Evolutionary conservation across 2,888 invertebrate genomes (phyloP).

Genomic region (Priocnemis perturbator): DNA sequence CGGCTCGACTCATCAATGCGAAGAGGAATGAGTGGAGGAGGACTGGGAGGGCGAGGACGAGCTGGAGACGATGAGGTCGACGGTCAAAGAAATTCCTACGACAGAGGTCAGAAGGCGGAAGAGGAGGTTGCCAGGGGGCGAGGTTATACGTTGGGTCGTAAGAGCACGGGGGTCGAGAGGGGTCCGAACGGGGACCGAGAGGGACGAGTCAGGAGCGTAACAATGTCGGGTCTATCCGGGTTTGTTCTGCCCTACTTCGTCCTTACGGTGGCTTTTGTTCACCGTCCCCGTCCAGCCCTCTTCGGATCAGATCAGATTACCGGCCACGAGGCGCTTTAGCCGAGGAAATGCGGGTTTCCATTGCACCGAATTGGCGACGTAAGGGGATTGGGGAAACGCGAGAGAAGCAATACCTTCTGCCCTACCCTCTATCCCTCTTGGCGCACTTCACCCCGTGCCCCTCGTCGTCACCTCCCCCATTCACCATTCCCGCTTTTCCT

Average conservation of each 20-base stretch:
- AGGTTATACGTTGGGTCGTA: neutral
- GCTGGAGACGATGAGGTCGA: constrained; percentile 8
- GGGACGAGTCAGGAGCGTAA: constrained; percentile 50
- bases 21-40: neutral
- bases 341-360: constrained; percentile 65
- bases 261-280: constrained; percentile 64
- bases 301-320: constrained; percentile 69
- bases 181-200: neutral
- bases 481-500: constrained; percentile 11
- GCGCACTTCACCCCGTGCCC: neutral
- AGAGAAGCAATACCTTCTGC: constrained; percentile 36
- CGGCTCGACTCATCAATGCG: constrained; percentile 4
- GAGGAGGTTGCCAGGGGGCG: constrained; percentile 3
- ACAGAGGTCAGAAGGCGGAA: constrained; percentile 8
- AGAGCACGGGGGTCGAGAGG: constrained; percentile 1
- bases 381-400: constrained; percentile 57
- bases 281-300: constrained; percentile 45
- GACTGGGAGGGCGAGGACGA: neutral
- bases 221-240: constrained; percentile 64
- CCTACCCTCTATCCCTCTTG: constrained; percentile 17
- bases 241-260: constrained; percentile 64
- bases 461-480: no score
- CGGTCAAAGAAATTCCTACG: constrained; percentile 24
- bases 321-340: constrained; percentile 57
- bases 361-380: constrained; percentile 64